phyloP scores from a whole-genome alignment of 1,140 invertebrate genomes.

The Nephotettix cincticeps region DNA sequence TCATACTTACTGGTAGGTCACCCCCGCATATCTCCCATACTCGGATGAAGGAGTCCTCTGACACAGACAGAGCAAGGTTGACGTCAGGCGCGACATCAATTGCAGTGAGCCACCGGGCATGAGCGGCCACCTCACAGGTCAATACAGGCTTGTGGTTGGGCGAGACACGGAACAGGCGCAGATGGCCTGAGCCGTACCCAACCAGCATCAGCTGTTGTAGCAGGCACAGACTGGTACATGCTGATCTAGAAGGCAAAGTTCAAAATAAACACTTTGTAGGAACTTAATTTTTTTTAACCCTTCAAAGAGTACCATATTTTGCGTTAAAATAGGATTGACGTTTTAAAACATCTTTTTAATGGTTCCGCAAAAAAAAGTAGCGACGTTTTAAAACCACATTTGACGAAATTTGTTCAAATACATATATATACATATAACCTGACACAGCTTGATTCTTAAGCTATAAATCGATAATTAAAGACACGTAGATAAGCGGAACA shows the following conservation, averaged over 20 bases:
- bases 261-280: too few species aligned
- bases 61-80: slow-evolving; percentile 49
- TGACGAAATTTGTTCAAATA: too few species aligned
- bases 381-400: too few species aligned
- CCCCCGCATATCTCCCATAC: slow-evolving; percentile 47
- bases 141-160: slow-evolving; percentile 36
- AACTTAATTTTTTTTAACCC: too few species aligned
- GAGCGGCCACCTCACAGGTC: slow-evolving; percentile 50
- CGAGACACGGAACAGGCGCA: slow-evolving; percentile 46
- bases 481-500: too few species aligned
- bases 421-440: too few species aligned
- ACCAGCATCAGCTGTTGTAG: slow-evolving; percentile 45
- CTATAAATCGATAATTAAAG: too few species aligned
- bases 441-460: too few species aligned
- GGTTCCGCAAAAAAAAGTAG: too few species aligned
- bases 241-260: slow-evolving; percentile 36
- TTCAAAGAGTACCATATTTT: too few species aligned
- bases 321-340: too few species aligned
- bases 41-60: slow-evolving; percentile 51
- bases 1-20: slow-evolving; percentile 31
- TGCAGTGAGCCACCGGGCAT: slow-evolving; percentile 51
- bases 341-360: too few species aligned
- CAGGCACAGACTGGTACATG: slow-evolving; percentile 39
- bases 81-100: slow-evolving; percentile 48
- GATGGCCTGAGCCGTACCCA: slow-evolving; percentile 52